These are phyloP conservation scores for Megalonaias nervosa DNA, from an alignment of 1,140 invertebrate genomes.

Conservation along the genomic window DNA sequence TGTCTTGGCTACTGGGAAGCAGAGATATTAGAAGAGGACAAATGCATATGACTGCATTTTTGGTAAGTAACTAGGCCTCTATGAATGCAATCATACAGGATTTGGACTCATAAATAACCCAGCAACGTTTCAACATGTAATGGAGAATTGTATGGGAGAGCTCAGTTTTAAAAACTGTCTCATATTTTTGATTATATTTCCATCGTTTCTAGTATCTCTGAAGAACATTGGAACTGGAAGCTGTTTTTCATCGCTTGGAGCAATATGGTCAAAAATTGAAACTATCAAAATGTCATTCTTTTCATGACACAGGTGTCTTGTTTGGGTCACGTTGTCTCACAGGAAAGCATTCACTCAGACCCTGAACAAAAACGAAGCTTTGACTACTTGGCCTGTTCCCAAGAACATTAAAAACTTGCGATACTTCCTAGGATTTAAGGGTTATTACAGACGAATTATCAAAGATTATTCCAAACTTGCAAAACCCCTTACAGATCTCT, in stretches of 20 bases:
- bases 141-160: slow-evolving; percentile 43
- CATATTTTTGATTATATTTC: slow-evolving; percentile 51
- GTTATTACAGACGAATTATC: slow-evolving; percentile 69
- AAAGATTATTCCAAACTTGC: slow-evolving; percentile 53
- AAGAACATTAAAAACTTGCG: slow-evolving; percentile 49
- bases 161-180: slow-evolving; percentile 31
- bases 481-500: slow-evolving; percentile 40
- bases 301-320: slow-evolving; percentile 49
- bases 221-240: slow-evolving; percentile 10
- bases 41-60: slow-evolving; percentile 40
- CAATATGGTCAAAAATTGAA: slow-evolving; percentile 35
- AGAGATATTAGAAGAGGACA: slow-evolving; percentile 51
- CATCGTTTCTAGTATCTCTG: slow-evolving; percentile 27
- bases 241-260: not conserved
- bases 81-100: slow-evolving; percentile 38
- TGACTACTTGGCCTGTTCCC: slow-evolving; percentile 54
- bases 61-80: slow-evolving; percentile 38
- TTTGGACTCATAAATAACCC: slow-evolving; percentile 49
- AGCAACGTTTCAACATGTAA: slow-evolving; percentile 50
- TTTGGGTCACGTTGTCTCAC: slow-evolving; percentile 46
- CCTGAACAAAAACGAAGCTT: slow-evolving; percentile 46
- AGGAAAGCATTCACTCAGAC: slow-evolving; percentile 46
- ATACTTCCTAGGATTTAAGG: slow-evolving; percentile 71
- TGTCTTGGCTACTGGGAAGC: slow-evolving; percentile 67
- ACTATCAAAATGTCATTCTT: slow-evolving; percentile 64